Percentiles rank a stretch among this genome's conserved stretches.
These are phyloP conservation scores for Trissonchulus latispiculum DNA, from an alignment of 2,888 invertebrate species.

Conservation along the genomic window DNA sequence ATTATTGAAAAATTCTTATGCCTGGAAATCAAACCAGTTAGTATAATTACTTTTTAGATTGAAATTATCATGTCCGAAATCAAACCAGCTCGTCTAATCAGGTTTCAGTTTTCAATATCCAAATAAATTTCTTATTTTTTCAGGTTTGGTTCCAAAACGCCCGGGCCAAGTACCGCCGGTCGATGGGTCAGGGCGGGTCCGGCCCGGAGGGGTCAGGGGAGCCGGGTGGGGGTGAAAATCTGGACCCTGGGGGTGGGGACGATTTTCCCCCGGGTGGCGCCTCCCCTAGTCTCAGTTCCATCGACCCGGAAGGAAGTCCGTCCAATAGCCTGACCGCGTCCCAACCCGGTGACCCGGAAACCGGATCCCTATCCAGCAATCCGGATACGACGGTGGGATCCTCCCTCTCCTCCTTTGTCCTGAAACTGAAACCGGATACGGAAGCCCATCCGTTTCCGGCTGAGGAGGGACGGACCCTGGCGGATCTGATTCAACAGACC, in stretches of 20 bases:
- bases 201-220: not conserved
- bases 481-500: too few relatives aligned
- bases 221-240: not conserved
- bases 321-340: not conserved
- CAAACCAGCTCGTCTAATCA: slow-evolving; percentile 95
- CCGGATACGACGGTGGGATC: too few relatives aligned
- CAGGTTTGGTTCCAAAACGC: slow-evolving; percentile 99
- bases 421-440: too few relatives aligned
- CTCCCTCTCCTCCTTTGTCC: too few relatives aligned
- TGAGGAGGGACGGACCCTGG: too few relatives aligned
- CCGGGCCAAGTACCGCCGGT: slow-evolving; percentile 91
- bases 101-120: slow-evolving; percentile 72
- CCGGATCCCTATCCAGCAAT: too few relatives aligned
- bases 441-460: too few relatives aligned
- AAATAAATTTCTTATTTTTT: slow-evolving; percentile 11
- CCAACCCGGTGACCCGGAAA: not conserved
- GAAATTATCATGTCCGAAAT: too few relatives aligned
- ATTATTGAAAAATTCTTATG: too few relatives aligned
- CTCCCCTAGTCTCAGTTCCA: not conserved
- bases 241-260: not conserved
- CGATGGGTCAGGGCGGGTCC: slow-evolving; percentile 51
- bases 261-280: not conserved
- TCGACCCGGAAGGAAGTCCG: slow-evolving; percentile 15
- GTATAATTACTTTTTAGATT: too few relatives aligned
- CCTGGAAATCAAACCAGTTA: too few relatives aligned